A percentile compares a stretch with the other conserved stretches of the same genome.
Conservation (phyloP, 2,888 invertebrate genomes). For the Homarus gammarus region DNA sequence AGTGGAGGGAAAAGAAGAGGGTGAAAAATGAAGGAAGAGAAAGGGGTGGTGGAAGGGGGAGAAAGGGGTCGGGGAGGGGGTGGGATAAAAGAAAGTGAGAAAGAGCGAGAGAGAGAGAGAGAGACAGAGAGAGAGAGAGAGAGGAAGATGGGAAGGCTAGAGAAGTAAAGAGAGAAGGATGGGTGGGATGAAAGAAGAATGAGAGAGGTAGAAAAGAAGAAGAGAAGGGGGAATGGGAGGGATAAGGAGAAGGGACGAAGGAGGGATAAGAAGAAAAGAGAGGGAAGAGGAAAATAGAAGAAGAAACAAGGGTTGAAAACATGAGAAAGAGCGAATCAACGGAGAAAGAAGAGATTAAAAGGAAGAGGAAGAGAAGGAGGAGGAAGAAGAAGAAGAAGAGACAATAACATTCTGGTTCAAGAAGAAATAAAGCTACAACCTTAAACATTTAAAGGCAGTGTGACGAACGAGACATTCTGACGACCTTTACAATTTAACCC, state of each 20-base stretch:
- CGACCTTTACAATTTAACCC: too few species aligned
- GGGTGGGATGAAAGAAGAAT: neutral
- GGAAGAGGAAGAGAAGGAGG: neutral
- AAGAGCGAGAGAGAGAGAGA: too few species aligned
- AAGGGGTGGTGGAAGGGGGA: too few species aligned
- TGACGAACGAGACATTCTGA: too few species aligned
- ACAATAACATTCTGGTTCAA: neutral
- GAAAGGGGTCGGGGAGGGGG: too few species aligned
- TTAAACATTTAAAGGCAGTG: too few species aligned
- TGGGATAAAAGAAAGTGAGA: too few species aligned
- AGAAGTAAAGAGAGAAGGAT: neutral
- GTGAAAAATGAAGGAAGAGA: too few species aligned
- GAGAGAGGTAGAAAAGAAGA: neutral
- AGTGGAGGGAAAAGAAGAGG: too few species aligned
- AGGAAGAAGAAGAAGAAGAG: neutral
- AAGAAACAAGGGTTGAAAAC: too few species aligned
- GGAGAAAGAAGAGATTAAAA: conserved; percentile 1
- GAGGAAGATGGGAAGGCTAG: too few species aligned
- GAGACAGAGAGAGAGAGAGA: too few species aligned
- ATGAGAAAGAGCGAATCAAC: neutral
- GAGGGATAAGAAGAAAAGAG: neutral
- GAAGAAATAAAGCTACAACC: neutral
- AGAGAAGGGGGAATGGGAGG: neutral
- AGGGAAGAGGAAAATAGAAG: neutral
- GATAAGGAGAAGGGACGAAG: neutral